These are phyloP conservation scores for Lycia hirtaria DNA, from an alignment of 2,888 invertebrate genomes.

Conservation along the genomic window DNA sequence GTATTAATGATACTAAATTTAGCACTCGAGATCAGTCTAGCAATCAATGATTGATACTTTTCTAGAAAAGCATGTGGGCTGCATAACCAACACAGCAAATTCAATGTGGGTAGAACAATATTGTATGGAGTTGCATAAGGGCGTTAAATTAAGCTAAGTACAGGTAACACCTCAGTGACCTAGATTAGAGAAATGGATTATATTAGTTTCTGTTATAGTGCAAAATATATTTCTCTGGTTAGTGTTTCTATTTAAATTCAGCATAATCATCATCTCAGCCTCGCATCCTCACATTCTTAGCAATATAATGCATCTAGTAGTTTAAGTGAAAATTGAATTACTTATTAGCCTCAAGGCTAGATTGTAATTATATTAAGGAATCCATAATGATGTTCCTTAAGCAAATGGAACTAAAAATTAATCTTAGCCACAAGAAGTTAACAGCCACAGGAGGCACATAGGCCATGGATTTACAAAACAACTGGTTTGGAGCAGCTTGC, in stretches of 20 bases:
- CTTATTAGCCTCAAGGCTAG: no score
- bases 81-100: conserved; percentile 47
- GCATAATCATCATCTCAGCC: neutral
- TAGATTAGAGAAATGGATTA: conserved; percentile 14
- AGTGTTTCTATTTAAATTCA: neutral
- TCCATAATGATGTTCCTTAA: no score
- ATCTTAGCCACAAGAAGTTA: no score
- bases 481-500: no score
- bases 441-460: no score
- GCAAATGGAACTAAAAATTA: no score
- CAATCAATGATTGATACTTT: conserved; percentile 46
- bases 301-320: no score
- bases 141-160: conserved; percentile 30
- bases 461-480: no score
- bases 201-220: neutral
- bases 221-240: neutral
- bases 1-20: conserved; percentile 37
- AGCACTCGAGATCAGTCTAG: conserved; percentile 35
- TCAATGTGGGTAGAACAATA: conserved; percentile 66
- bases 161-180: conserved; percentile 25
- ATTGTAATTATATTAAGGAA: no score
- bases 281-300: no score
- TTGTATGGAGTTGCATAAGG: conserved; percentile 54
- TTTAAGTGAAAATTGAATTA: no score
- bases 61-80: conserved; percentile 45